A percentile compares a stretch with the other conserved stretches of the same genome.
Conservation (phyloP, 2,797 vertebrate genomes). For the Chelmon rostratus region DNA sequence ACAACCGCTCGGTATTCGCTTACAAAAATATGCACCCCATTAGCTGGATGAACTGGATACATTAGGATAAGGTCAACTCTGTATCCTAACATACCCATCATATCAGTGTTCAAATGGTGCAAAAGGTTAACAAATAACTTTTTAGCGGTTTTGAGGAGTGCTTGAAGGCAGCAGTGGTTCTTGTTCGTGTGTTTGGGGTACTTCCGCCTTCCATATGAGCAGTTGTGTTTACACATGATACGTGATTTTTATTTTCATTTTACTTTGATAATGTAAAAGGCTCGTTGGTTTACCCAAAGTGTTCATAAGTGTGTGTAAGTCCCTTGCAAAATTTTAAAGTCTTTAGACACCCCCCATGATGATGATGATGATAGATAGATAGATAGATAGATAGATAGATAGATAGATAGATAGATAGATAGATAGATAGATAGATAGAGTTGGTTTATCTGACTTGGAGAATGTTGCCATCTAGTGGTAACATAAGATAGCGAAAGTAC, state of each 20-base stretch:
- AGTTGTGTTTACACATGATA: background rate
- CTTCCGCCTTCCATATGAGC: too few relatives aligned
- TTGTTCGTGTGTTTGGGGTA: background rate
- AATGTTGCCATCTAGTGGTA: slow-evolving; percentile 21
- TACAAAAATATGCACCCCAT: too few relatives aligned
- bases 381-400: too few relatives aligned
- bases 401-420: too few relatives aligned
- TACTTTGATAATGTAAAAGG: background rate
- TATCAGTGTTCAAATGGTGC: background rate
- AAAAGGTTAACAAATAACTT: background rate
- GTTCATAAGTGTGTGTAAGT: too few relatives aligned
- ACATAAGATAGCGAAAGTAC: background rate
- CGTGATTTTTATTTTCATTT: background rate
- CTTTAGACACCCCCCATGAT: too few relatives aligned
- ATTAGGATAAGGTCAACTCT: too few relatives aligned
- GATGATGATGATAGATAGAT: too few relatives aligned
- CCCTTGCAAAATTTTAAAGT: background rate
- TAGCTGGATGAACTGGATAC: too few relatives aligned
- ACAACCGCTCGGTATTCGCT: too few relatives aligned
- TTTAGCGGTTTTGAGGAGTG: background rate
- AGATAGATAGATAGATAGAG: background rate
- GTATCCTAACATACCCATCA: too few relatives aligned
- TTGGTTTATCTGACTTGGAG: background rate
- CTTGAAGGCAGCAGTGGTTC: background rate
- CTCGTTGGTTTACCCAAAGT: too few relatives aligned